phyloP scores from a whole-genome alignment of 2,888 invertebrate genomes.

The Dicranocentrus wangi region DNA sequence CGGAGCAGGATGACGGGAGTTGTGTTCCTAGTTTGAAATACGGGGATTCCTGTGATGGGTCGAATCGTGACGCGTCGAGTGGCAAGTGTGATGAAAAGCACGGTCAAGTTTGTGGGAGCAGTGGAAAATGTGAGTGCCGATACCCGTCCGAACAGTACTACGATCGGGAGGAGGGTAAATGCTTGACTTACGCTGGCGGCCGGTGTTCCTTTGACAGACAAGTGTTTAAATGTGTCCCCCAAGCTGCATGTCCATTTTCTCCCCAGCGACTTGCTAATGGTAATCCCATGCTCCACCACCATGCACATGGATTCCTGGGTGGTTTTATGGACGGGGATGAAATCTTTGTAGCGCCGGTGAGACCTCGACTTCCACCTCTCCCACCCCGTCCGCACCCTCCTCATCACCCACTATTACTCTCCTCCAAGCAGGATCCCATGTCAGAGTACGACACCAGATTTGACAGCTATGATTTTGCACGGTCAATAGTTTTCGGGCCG shows the following conservation, averaged over 20 bases:
- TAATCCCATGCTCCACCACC: slow-evolving; percentile 28
- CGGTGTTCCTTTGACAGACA: slow-evolving; percentile 53
- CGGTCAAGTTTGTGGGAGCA: slow-evolving; percentile 44
- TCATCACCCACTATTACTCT: neutral
- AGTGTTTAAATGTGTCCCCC: slow-evolving; percentile 54
- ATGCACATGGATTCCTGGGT: slow-evolving; percentile 27
- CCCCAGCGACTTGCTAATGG: neutral
- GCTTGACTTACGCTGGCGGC: slow-evolving; percentile 50
- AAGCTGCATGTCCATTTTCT: slow-evolving; percentile 51
- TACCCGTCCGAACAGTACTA: slow-evolving; percentile 58
- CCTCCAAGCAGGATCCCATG: slow-evolving; percentile 21
- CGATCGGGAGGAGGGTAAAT: slow-evolving; percentile 44
- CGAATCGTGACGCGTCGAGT: neutral
- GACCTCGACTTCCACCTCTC: slow-evolving; percentile 37
- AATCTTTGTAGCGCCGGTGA: slow-evolving; percentile 43
- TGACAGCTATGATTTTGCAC: slow-evolving; percentile 37
- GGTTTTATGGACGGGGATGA: slow-evolving; percentile 22
- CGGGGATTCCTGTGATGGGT: slow-evolving; percentile 53
- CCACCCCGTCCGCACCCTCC: slow-evolving; percentile 32
- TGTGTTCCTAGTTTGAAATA: slow-evolving; percentile 49
- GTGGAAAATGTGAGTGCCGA: slow-evolving; percentile 55
- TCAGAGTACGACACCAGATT: slow-evolving; percentile 44
- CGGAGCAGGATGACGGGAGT: slow-evolving; percentile 53
- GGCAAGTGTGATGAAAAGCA: slow-evolving; percentile 51
- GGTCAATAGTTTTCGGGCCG: slow-evolving; percentile 42